Conservation (phyloP, 2,113 vertebrate genomes). For the Motacilla tschutschensis region DNA sequence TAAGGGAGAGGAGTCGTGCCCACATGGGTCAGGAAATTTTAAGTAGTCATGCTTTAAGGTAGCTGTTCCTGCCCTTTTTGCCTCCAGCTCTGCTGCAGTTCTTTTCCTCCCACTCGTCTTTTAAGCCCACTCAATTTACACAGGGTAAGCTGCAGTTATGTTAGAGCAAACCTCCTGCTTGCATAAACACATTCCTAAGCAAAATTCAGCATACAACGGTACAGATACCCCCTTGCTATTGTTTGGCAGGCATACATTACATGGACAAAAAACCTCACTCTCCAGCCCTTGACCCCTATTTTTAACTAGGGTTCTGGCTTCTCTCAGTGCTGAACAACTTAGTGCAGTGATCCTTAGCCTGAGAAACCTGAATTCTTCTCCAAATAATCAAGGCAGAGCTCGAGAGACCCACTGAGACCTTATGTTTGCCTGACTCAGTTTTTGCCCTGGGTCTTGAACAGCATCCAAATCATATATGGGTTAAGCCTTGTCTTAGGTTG, state of each 20-base stretch:
- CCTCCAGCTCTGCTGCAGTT: slow-evolving; percentile 28
- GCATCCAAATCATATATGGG: neutral
- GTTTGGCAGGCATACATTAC: neutral
- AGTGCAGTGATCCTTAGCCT: neutral
- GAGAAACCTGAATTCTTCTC: neutral
- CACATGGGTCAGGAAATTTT: slow-evolving; percentile 4
- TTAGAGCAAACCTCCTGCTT: slow-evolving; percentile 38
- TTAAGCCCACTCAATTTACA: slow-evolving; percentile 34
- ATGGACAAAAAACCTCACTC: neutral
- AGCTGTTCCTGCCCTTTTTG: slow-evolving; percentile 33
- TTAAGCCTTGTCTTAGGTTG: neutral
- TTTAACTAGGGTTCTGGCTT: neutral
- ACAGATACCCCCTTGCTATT: neutral
- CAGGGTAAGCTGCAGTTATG: slow-evolving; percentile 15
- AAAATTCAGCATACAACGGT: slow-evolving; percentile 1
- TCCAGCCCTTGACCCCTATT: neutral
- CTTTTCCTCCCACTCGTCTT: slow-evolving; percentile 28
- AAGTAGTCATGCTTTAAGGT: slow-evolving; percentile 37
- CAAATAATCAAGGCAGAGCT: neutral
- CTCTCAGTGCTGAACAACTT: neutral
- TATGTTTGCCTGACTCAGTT: neutral
- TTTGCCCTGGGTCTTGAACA: neutral
- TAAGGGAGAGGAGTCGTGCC: neutral
- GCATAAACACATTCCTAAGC: neutral
- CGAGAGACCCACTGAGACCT: neutral